phyloP scores from a whole-genome alignment of 2,113 vertebrate species.

The Festucalex cinctus region DNA sequence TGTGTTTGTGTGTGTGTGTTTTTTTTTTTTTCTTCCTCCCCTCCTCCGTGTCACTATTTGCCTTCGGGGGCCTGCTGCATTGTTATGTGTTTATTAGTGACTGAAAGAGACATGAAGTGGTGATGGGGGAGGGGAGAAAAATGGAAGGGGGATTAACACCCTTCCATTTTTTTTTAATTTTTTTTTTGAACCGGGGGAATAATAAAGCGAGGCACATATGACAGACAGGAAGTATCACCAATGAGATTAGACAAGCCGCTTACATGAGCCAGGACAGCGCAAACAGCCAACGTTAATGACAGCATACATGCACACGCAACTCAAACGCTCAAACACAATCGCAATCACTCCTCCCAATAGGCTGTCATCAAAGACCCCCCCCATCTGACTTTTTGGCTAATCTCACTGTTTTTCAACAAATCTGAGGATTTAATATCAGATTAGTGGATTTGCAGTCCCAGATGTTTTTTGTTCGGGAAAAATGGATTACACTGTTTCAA shows the following conservation, averaged over 20 bases:
- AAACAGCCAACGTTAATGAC: slow-evolving; percentile 90
- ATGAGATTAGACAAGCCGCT: slow-evolving; percentile 97
- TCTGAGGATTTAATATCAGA: slow-evolving; percentile 98
- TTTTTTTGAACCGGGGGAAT: slow-evolving; percentile 66
- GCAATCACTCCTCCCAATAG: slow-evolving; percentile 71
- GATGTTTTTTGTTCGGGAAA: slow-evolving; percentile 99
- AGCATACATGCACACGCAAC: slow-evolving; percentile 47
- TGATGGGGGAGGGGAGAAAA: slow-evolving; percentile 11
- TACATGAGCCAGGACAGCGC: slow-evolving; percentile 92
- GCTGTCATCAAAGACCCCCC: slow-evolving; percentile 80
- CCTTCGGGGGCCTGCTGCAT: slow-evolving; percentile 61
- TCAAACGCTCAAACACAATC: slow-evolving; percentile 37
- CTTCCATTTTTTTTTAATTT: slow-evolving; percentile 31
- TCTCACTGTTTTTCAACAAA: slow-evolving; percentile 99
- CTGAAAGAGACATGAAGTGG: slow-evolving; percentile 59
- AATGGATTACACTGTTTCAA: slow-evolving; percentile 95
- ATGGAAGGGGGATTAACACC: slow-evolving; percentile 58
- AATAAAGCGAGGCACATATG: slow-evolving; percentile 77
- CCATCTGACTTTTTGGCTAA: slow-evolving; percentile 89
- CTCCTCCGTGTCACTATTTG: slow-evolving; percentile 54
- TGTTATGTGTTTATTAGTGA: slow-evolving; percentile 76
- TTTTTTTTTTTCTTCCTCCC: slow-evolving; percentile 35
- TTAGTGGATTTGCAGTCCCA: slow-evolving; percentile 97
- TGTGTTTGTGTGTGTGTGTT: slow-evolving; percentile 59
- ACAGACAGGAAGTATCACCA: slow-evolving; percentile 86